Conservation (phyloP, 1,140 invertebrate species). For the Apocrypta bakeri region DNA sequence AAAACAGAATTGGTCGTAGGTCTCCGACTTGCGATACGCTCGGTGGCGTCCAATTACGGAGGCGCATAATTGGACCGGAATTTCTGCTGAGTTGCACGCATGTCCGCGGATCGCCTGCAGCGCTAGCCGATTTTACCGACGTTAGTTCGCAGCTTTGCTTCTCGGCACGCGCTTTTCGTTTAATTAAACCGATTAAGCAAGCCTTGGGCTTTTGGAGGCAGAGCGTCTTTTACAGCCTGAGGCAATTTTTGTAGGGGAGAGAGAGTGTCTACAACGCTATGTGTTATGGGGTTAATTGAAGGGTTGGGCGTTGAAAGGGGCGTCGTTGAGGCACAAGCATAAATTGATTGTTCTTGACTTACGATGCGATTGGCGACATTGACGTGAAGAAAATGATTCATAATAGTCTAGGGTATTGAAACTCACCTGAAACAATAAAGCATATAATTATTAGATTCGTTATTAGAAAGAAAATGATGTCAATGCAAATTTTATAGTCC, state of each 20-base stretch:
- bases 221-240: not conserved
- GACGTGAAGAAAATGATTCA: not conserved
- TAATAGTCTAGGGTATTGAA: not conserved
- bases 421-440: constrained; percentile 46
- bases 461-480: not conserved
- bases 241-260: not conserved
- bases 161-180: constrained; percentile 53
- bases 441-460: not conserved
- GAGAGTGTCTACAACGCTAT: not conserved
- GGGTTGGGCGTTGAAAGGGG: not conserved
- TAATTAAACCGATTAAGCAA: constrained; percentile 69
- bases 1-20: constrained; percentile 52
- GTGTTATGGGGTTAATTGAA: not conserved
- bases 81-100: constrained; percentile 65
- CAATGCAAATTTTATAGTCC: not conserved
- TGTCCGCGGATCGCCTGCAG: constrained; percentile 48
- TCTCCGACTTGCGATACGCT: constrained; percentile 60
- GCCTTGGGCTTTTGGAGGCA: constrained; percentile 48
- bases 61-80: constrained; percentile 66
- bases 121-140: constrained; percentile 36
- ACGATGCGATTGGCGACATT: not conserved
- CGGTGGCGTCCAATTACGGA: constrained; percentile 68
- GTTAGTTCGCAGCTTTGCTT: constrained; percentile 45
- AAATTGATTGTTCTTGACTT: constrained; percentile 16
- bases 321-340: not conserved